Conservation (phyloP, 2,888 invertebrate genomes). For the Mythimna loreyi region DNA sequence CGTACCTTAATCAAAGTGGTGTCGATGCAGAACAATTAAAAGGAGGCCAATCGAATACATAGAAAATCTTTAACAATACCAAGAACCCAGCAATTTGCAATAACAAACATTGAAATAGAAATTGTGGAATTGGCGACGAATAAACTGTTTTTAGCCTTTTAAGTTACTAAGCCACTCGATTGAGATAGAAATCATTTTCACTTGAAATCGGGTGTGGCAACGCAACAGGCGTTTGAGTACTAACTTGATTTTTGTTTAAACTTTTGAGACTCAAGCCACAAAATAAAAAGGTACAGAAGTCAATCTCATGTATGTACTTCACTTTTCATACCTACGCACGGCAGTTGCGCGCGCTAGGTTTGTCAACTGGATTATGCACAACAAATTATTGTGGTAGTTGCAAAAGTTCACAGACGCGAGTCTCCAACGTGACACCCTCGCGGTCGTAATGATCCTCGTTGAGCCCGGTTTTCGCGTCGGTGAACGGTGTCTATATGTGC, state of each 20-base stretch:
- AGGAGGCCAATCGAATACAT: slow-evolving; percentile 63
- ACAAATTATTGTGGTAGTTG: too few relatives aligned
- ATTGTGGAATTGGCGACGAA: slow-evolving; percentile 75
- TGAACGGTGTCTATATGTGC: too few relatives aligned
- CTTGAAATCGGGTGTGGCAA: slow-evolving; percentile 61
- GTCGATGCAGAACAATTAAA: slow-evolving; percentile 21
- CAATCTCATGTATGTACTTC: too few relatives aligned
- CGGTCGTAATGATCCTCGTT: too few relatives aligned
- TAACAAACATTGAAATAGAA: slow-evolving; percentile 74
- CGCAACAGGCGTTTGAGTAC: slow-evolving; percentile 46
- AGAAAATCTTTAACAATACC: slow-evolving; percentile 64
- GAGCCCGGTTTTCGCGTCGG: too few relatives aligned
- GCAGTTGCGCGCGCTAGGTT: too few relatives aligned
- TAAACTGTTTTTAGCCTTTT: slow-evolving; percentile 75
- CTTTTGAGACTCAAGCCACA: too few relatives aligned
- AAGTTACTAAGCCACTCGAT: slow-evolving; percentile 73
- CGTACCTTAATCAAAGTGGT: slow-evolving; percentile 6
- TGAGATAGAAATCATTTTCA: slow-evolving; percentile 78
- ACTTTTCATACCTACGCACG: too few relatives aligned
- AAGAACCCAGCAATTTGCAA: slow-evolving; percentile 69
- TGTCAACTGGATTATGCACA: too few relatives aligned
- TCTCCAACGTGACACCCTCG: too few relatives aligned
- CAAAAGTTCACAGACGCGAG: too few relatives aligned
- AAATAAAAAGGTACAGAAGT: too few relatives aligned
- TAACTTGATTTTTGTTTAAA: neutral